Conservation (phyloP, 2,113 vertebrate genomes). For the Ochotona curzoniae region DNA sequence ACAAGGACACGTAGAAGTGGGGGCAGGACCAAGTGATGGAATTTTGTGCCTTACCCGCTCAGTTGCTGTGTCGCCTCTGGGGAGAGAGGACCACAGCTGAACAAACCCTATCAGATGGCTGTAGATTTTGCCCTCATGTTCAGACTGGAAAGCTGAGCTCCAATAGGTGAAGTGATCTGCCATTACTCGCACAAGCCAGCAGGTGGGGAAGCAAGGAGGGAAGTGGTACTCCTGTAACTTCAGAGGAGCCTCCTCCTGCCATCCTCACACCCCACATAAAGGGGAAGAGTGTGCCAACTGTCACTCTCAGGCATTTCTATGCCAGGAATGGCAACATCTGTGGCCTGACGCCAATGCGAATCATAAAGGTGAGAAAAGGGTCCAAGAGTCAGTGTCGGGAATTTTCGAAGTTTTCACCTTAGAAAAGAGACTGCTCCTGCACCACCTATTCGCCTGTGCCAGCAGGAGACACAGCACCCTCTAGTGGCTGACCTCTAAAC, state of each 20-base stretch:
- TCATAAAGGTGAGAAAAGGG: background rate
- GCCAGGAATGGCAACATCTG: background rate
- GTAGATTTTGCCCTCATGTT: background rate
- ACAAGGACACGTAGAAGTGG: background rate
- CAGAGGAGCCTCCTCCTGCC: background rate
- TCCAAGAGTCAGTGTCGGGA: background rate
- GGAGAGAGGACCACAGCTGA: background rate
- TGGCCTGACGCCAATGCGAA: background rate
- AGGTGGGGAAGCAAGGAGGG: background rate
- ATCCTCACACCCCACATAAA: background rate
- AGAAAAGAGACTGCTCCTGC: background rate
- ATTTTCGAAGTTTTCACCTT: background rate
- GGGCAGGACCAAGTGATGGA: background rate
- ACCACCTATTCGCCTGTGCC: background rate
- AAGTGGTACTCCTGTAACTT: background rate
- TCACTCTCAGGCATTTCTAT: background rate
- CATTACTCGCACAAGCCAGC: background rate
- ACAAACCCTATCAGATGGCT: background rate
- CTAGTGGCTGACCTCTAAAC: slow-evolving; percentile 42
- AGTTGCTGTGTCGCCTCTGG: background rate
- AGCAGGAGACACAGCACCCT: background rate
- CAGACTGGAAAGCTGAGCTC: background rate
- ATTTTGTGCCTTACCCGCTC: background rate
- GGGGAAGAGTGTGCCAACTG: background rate
- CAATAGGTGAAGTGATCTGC: background rate